A percentile compares a stretch with the other conserved stretches of the same genome.
Evolutionary conservation across 2,113 vertebrate genomes (phyloP).

Genomic region (Phasianus colchicus): DNA sequence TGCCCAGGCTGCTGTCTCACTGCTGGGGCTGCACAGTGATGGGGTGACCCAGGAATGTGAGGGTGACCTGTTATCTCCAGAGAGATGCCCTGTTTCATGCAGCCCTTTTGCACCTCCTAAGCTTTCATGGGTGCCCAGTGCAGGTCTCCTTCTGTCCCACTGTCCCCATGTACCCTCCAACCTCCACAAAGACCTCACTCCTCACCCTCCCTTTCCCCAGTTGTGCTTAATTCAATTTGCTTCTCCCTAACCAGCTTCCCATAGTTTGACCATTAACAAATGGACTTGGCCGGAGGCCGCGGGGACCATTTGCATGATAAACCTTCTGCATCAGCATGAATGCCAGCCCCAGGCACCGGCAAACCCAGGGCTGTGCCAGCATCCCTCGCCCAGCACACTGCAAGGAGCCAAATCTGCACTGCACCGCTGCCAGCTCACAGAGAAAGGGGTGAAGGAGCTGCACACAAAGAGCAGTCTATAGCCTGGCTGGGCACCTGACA

Average conservation of each 20-base stretch:
- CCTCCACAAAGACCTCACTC: neutral
- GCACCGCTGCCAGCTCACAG: conserved; percentile 28
- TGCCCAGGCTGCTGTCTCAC: neutral
- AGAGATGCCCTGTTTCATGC: neutral
- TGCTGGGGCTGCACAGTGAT: neutral
- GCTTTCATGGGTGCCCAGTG: neutral
- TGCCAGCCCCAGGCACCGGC: neutral
- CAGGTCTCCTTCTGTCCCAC: fast-evolving
- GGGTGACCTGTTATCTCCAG: neutral
- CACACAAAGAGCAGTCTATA: conserved; percentile 66
- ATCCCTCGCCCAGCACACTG: neutral
- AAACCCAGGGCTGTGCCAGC: neutral
- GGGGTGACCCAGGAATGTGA: neutral
- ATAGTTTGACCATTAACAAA: conserved; percentile 12
- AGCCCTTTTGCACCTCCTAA: neutral
- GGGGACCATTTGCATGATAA: neutral
- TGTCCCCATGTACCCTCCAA: neutral
- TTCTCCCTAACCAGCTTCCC: neutral
- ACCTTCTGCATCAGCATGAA: neutral
- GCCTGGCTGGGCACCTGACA: conserved; percentile 68
- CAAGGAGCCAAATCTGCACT: neutral
- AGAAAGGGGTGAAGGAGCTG: conserved; percentile 10
- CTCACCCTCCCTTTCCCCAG: neutral
- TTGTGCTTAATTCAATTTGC: neutral
- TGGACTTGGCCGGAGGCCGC: neutral